Percentiles rank a stretch among this genome's conserved stretches.
phyloP scores from a whole-genome alignment of 1,140 invertebrate species.

The Ostrea edulis region DNA sequence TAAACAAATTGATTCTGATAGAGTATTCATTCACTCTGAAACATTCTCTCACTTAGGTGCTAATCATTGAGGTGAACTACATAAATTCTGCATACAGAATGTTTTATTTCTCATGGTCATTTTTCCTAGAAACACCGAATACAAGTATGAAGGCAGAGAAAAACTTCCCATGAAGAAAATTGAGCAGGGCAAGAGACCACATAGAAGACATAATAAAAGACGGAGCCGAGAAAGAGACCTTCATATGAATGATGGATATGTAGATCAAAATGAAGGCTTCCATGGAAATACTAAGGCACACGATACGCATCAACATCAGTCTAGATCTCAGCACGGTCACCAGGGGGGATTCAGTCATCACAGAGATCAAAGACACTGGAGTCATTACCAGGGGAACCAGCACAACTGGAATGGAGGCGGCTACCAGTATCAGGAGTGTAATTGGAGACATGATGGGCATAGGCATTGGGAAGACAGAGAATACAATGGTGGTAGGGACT shows the following conservation, averaged over 20 bases:
- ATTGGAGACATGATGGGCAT: background rate
- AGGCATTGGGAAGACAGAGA: background rate
- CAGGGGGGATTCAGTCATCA: background rate
- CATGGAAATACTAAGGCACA: background rate
- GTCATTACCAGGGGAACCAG: background rate
- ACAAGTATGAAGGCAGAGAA: slow-evolving; percentile 40
- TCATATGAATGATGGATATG: background rate
- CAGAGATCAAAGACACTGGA: background rate
- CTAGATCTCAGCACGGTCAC: background rate
- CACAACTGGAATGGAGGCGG: background rate
- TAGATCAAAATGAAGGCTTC: background rate
- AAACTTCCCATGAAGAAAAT: slow-evolving; percentile 30
- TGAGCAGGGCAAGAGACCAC: background rate
- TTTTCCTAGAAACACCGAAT: background rate
- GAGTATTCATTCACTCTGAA: too few species aligned
- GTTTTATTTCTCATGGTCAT: background rate
- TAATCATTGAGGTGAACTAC: too few species aligned
- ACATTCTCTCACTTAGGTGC: too few species aligned
- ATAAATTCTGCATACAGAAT: too few species aligned
- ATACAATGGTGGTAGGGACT: background rate
- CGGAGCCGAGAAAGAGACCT: background rate
- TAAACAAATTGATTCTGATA: too few species aligned
- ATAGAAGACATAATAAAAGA: background rate
- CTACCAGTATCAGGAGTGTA: background rate
- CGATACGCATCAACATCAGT: background rate